Base-by-base conservation (phyloP, 2,888 invertebrate species). In the Platynereis dumerilii region DNA sequence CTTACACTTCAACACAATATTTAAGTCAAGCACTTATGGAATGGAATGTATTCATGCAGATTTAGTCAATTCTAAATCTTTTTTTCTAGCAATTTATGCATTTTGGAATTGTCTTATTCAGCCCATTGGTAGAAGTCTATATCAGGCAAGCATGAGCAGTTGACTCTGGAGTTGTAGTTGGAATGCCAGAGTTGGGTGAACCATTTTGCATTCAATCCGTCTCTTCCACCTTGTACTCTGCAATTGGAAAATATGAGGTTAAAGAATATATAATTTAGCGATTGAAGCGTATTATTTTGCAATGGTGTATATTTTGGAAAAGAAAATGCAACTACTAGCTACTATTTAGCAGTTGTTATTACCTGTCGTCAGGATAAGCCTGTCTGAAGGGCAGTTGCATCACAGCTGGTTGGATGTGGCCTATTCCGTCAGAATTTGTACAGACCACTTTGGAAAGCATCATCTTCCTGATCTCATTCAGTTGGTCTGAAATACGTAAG, bases 391-490 rank as follows among this genome's bases (percentile, higher is more conserved):
- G 62, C 26, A 60, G 45, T 54, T 62, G 34, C 58, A 67, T 34
- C 20, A 45, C 64, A 15, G 22, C 24, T 7, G 64, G 67, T 52
- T 67, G 67, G n/a, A 67, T 64, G 7, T 44, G 48, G 24, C 61
- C 63, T 20, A 67, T n/a, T 24, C 24, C 26, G 34, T 70, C 70
- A 24, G 60, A 60, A 28, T 70, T 70, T 17, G 20, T 42, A 54
- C 70, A 70, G 24, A 71, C 12, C 2, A 71, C 48, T 26, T 62
- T 26, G 22, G 69, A 48, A 22, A 71, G 24, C 2, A 56, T 55
- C 3, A 63, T 39, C 54, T 70, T 71, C 28, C 67, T 27, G 28
- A 70, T 69, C 39, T 70, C 68, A 3, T 29, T 28, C 56, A 70
- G 63, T 60, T 70, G 70, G 20, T 29, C 70, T 70, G 60, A 12